Percentiles rank a stretch among this genome's conserved stretches.
Evolutionary conservation across 1,140 invertebrate genomes (phyloP).

Genomic region (Heterodera schachtii): DNA sequence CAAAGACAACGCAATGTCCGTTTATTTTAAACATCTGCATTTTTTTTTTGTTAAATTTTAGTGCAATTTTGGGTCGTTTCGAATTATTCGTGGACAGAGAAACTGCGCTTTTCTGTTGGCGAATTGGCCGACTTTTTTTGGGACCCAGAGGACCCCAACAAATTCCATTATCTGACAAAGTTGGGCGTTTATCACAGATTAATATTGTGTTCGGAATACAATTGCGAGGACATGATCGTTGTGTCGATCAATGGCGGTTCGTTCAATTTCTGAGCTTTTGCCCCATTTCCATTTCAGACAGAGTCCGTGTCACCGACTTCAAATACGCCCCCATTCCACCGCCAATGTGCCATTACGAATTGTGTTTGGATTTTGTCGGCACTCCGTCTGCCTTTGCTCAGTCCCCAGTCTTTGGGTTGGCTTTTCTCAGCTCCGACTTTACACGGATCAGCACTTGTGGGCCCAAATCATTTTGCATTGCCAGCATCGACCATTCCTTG

Average conservation of each 20-base stretch:
- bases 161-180: constrained; percentile 39
- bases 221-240: constrained; percentile 72
- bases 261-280: constrained; percentile 35
- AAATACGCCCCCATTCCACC: constrained; percentile 77
- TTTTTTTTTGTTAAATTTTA: constrained; percentile 53
- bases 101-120: constrained; percentile 70
- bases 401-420: constrained; percentile 25
- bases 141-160: constrained; percentile 28
- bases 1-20: constrained; percentile 16
- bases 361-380: constrained; percentile 68
- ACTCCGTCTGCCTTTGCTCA: constrained; percentile 13
- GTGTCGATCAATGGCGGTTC: constrained; percentile 78
- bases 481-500: not conserved
- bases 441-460: constrained; percentile 31
- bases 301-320: constrained; percentile 77
- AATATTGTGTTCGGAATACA: constrained; percentile 38
- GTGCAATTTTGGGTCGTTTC: constrained; percentile 79
- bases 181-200: constrained; percentile 35
- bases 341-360: constrained; percentile 76
- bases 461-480: not conserved
- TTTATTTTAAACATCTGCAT: not conserved
- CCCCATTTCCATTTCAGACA: constrained; percentile 65
- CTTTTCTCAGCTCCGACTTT: constrained; percentile 34
- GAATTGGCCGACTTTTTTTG: constrained; percentile 23
- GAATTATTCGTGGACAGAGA: constrained; percentile 89